phyloP scores from a whole-genome alignment of 2,113 vertebrate species.

The Carassius auratus region DNA sequence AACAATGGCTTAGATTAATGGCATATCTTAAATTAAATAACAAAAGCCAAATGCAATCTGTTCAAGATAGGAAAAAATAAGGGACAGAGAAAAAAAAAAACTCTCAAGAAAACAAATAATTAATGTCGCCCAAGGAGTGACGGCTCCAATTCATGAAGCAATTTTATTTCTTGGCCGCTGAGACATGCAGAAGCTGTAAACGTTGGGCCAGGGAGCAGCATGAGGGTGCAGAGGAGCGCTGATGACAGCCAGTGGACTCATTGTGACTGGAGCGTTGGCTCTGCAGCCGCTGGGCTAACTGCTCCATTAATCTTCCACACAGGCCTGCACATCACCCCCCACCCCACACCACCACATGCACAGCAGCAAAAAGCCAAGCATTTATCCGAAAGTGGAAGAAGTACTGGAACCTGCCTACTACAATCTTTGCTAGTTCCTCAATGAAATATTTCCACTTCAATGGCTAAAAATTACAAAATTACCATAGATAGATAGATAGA shows the following conservation, averaged over 20 bases:
- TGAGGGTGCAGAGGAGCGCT: slow-evolving; percentile 14
- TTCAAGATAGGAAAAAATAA: slow-evolving; percentile 9
- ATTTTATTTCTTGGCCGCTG: slow-evolving; percentile 52
- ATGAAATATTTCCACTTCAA: neutral
- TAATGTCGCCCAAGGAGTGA: slow-evolving; percentile 48
- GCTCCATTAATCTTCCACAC: slow-evolving; percentile 61
- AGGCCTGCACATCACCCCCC: slow-evolving; percentile 48
- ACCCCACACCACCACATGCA: slow-evolving; percentile 19
- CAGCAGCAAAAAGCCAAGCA: slow-evolving; percentile 25
- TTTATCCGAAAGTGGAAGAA: slow-evolving; percentile 37
- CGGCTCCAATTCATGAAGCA: slow-evolving; percentile 55
- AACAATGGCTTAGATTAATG: slow-evolving; percentile 51
- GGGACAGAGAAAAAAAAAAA: slow-evolving; percentile 9
- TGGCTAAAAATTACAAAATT: neutral
- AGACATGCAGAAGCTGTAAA: slow-evolving; percentile 42
- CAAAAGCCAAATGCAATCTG: slow-evolving; percentile 29
- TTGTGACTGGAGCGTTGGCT: slow-evolving; percentile 50
- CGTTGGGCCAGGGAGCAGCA: slow-evolving; percentile 33
- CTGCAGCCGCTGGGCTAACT: slow-evolving; percentile 54
- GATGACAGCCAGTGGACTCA: slow-evolving; percentile 52
- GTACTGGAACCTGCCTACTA: neutral
- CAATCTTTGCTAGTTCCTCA: neutral
- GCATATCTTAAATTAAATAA: slow-evolving; percentile 58
- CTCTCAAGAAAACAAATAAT: slow-evolving; percentile 45
- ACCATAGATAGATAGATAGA: too few relatives aligned